A percentile compares a stretch with the other conserved stretches of the same genome.
These are phyloP conservation scores for Hemitrygon akajei DNA, from an alignment of 2,797 vertebrate genomes.

Conservation along the genomic window DNA sequence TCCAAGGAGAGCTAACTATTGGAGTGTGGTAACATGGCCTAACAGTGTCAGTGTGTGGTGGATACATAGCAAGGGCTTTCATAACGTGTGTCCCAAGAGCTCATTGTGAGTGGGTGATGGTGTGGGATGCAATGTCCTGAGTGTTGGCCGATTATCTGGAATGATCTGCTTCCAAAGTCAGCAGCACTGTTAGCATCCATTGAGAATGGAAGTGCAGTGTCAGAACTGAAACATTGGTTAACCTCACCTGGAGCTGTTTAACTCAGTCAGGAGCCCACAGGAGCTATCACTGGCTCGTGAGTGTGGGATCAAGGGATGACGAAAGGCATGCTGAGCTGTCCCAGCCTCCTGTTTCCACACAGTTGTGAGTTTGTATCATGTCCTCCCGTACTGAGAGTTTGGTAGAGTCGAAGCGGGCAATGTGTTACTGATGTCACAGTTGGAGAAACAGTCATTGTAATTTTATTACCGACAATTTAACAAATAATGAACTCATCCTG, in stretches of 20 bases:
- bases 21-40: neutral
- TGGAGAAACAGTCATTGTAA: neutral
- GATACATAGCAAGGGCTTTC: too few relatives aligned
- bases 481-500: neutral
- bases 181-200: neutral
- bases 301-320: neutral
- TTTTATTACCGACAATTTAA: neutral
- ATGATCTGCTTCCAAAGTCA: neutral
- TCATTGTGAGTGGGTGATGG: too few relatives aligned
- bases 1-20: neutral
- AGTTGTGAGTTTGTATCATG: neutral
- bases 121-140: too few relatives aligned
- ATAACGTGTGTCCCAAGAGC: too few relatives aligned
- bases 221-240: neutral
- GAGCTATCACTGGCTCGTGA: neutral
- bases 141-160: neutral
- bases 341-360: neutral
- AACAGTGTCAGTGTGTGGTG: too few relatives aligned
- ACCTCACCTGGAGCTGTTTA: neutral
- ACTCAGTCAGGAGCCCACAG: too few relatives aligned
- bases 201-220: neutral
- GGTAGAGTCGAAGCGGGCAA: neutral
- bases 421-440: neutral
- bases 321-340: neutral
- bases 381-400: neutral